Conservation (phyloP, 2,113 vertebrate species). For the Erpornis zantholeuca region DNA sequence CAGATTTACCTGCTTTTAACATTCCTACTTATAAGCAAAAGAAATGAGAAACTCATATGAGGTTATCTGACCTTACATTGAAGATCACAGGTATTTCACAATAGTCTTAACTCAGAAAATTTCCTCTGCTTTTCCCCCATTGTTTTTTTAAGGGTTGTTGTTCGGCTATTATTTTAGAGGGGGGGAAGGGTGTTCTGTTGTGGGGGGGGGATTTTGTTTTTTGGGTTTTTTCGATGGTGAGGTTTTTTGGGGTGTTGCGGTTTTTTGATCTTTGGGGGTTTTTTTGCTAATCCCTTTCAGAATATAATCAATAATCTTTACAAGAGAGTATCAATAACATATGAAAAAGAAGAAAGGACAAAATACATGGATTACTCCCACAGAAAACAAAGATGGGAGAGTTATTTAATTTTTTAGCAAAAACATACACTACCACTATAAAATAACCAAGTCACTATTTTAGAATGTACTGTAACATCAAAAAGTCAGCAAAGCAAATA, state of each 20-base stretch:
- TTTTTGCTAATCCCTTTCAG: neutral
- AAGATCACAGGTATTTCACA: neutral
- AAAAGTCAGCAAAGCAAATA: neutral
- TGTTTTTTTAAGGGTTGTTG: neutral
- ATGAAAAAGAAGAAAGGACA: neutral
- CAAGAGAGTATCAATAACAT: neutral
- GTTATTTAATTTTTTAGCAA: neutral
- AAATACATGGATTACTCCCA: neutral
- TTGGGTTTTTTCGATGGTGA: neutral
- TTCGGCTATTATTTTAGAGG: neutral
- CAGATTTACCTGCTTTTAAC: neutral
- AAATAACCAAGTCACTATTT: neutral
- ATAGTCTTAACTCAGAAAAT: neutral
- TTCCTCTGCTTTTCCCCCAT: too few relatives aligned
- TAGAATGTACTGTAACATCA: neutral
- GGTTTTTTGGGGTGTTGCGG: neutral
- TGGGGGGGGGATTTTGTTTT: too few relatives aligned
- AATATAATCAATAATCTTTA: neutral
- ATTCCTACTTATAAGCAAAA: neutral
- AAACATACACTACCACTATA: neutral
- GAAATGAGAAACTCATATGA: neutral
- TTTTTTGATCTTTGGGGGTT: neutral
- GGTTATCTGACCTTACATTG: neutral
- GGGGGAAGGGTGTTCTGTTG: neutral
- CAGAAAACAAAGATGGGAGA: neutral